Percentiles rank a stretch among this genome's conserved stretches.
phyloP scores from a whole-genome alignment of 2,797 vertebrate genomes.

The Lacerta bilineata region DNA sequence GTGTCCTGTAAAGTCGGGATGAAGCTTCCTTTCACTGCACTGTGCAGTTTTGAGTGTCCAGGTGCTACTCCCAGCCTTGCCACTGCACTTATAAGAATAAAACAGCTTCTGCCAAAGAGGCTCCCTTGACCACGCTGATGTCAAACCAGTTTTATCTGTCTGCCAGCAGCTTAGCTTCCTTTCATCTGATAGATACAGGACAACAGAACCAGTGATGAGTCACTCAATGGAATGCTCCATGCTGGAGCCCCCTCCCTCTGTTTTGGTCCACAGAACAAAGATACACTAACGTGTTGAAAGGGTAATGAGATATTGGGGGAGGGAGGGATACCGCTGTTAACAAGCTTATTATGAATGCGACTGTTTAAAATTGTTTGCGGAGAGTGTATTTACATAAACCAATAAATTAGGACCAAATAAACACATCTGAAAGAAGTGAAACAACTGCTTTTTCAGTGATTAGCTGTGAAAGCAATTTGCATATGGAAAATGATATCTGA shows the following conservation, averaged over 20 bases:
- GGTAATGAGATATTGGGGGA: conserved; percentile 37
- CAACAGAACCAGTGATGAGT: conserved; percentile 6
- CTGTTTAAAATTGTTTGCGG: conserved; percentile 45
- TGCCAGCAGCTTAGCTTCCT: conserved; percentile 20
- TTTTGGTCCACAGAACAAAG: conserved; percentile 27
- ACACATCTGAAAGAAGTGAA: conserved; percentile 49
- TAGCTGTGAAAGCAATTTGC: neutral
- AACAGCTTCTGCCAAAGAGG: neutral
- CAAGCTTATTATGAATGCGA: conserved; percentile 51
- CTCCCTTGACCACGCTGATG: neutral
- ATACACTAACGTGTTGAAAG: conserved; percentile 16
- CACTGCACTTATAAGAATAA: neutral
- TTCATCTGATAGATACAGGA: neutral
- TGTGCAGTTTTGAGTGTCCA: neutral
- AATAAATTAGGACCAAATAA: conserved; percentile 54
- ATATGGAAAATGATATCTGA: conserved; percentile 28
- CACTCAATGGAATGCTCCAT: neutral
- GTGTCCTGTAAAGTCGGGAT: neutral
- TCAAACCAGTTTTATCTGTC: neutral
- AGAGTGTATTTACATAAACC: conserved; percentile 24
- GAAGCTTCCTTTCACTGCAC: too few species aligned
- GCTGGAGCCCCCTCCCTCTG: conserved; percentile 11
- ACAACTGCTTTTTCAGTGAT: conserved; percentile 39
- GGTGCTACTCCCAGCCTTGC: neutral
- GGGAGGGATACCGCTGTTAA: conserved; percentile 51